These are phyloP conservation scores for Melinaea menophilus DNA, from an alignment of 2,888 invertebrate species.

Conservation along the genomic window DNA sequence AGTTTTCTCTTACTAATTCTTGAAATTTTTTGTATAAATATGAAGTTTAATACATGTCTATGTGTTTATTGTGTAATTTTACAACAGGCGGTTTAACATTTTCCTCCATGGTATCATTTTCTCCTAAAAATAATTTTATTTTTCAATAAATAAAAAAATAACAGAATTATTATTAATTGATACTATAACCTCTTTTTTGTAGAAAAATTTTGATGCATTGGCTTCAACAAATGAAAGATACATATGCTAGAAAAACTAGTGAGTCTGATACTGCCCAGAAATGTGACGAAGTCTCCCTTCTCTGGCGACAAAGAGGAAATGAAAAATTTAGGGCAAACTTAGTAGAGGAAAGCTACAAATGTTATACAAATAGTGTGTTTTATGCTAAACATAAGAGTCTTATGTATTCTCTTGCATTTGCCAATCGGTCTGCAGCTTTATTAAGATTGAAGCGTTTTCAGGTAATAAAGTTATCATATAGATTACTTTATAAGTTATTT, in stretches of 20 bases:
- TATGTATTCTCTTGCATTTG: conserved; percentile 80
- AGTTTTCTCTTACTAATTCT: too few relatives aligned
- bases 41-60: too few relatives aligned
- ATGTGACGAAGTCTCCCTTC: conserved; percentile 53
- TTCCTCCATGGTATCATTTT: too few relatives aligned
- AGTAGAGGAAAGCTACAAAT: conserved; percentile 72
- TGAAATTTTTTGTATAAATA: too few relatives aligned
- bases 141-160: too few relatives aligned
- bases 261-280: conserved; percentile 57
- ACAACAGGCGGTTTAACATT: too few relatives aligned
- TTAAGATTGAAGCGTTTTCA: conserved; percentile 78
- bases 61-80: too few relatives aligned
- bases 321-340: conserved; percentile 75
- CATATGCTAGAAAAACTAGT: conserved; percentile 49
- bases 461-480: conserved; percentile 50
- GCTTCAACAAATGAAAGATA: conserved; percentile 56
- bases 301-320: conserved; percentile 77
- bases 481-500: too few relatives aligned
- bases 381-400: conserved; percentile 75
- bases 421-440: conserved; percentile 83
- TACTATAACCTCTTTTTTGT: conserved; percentile 14
- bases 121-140: too few relatives aligned
- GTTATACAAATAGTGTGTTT: conserved; percentile 80
- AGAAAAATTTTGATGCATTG: conserved; percentile 63
- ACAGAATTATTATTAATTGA: too few relatives aligned